Base-by-base conservation (phyloP, 2,113 vertebrate genomes). In the Platichthys flesus region DNA sequence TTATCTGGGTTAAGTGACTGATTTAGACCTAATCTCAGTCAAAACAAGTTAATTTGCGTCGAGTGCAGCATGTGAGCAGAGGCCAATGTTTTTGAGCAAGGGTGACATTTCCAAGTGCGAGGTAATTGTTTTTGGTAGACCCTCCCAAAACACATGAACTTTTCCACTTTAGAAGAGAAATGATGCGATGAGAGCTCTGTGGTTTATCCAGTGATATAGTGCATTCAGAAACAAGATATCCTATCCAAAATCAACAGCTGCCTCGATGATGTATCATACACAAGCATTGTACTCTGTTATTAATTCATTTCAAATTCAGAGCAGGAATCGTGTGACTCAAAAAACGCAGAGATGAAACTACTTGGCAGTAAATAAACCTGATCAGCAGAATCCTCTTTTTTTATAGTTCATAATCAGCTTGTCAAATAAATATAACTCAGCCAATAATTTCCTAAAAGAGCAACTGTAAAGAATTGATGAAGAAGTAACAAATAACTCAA, bases 241-340 rank as follows among this genome's bases (percentile, higher is more conserved):
- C 7, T 3, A 47, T 79, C 79, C 79, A 85, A 85, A 85, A 79
- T 56, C 79, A 82, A 84, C 67, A 81, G 18, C 16, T 57, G 31
- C 62, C 26, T 62, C 0, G 0, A 51, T 60, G 54, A 87, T 76
- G 61, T 28, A 72, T 78, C 28, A 14, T 1, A 56, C 4, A 2
- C 59, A 21, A 35, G 20, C 35, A 9, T 54, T n/a, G 6, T 9
- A 6, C 51, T 52, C 62, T 78, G 67, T 76, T 67, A 81, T 79
- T 70, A 58, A 81, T 78, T 79, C 40, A 67, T 31, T 26, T 3
- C 16, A 18, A 57, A 23, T 21, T 66, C 49, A 20, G n/a, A 7
- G n/a, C 9, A 26, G 7, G 35, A 31, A 72, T 47, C 14, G 24
- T 10, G 45, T 77, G 65, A 71, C 24, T 85, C 76, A 68, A 13